These are phyloP conservation scores for Synanthedon formicaeformis DNA, from an alignment of 2,888 invertebrate genomes.

Conservation along the genomic window DNA sequence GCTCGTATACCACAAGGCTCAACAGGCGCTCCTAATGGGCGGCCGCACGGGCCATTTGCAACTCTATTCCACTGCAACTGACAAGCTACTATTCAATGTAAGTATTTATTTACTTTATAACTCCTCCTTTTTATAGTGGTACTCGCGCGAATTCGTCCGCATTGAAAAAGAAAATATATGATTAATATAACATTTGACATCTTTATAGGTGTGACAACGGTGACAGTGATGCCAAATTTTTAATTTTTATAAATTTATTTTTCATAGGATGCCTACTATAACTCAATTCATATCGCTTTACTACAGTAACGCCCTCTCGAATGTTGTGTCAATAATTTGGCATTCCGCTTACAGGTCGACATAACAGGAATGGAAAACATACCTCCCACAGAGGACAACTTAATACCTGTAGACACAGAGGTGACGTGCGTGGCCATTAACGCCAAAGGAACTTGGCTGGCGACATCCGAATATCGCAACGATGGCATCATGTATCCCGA, in stretches of 20 bases:
- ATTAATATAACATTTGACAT: too few species aligned
- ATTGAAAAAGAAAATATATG: too few species aligned
- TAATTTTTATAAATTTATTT: too few species aligned
- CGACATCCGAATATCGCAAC: conserved; percentile 57
- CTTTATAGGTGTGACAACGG: too few species aligned
- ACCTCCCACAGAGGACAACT: conserved; percentile 47
- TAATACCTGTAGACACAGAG: conserved; percentile 55
- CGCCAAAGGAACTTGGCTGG: conserved; percentile 47
- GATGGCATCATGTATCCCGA: conserved; percentile 54
- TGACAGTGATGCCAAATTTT: too few species aligned
- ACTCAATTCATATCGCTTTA: too few species aligned
- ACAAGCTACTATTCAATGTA: conserved; percentile 62
- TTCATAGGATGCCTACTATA: too few species aligned
- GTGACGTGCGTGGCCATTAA: conserved; percentile 52
- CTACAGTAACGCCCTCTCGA: too few species aligned
- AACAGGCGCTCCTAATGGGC: conserved; percentile 44
- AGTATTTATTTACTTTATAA: conserved; percentile 14
- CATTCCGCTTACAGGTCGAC: conserved; percentile 40
- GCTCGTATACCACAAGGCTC: conserved; percentile 33
- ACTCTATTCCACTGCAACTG: conserved; percentile 47
- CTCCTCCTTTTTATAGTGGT: too few species aligned
- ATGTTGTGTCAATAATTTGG: too few species aligned
- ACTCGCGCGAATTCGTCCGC: too few species aligned
- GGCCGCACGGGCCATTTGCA: conserved; percentile 57
- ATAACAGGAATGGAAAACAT: conserved; percentile 54